Conservation (phyloP, 2,113 vertebrate genomes). For the Gymnorhina tibicen region DNA sequence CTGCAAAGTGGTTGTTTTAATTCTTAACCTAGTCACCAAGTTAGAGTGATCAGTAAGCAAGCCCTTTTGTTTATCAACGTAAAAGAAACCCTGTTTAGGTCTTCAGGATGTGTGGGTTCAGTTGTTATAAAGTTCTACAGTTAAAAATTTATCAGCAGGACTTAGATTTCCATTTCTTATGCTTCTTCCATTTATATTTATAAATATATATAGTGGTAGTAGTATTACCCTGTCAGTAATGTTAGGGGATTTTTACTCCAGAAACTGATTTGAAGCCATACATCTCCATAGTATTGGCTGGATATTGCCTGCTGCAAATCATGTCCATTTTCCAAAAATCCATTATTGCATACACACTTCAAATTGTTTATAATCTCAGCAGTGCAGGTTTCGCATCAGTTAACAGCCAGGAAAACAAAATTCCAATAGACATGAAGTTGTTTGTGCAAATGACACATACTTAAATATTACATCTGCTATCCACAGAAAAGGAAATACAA, state of each 20-base stretch:
- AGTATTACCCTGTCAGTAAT: neutral
- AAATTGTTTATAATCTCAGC: neutral
- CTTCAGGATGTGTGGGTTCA: neutral
- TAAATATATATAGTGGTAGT: neutral
- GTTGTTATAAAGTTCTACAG: neutral
- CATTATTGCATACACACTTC: neutral
- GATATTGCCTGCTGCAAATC: neutral
- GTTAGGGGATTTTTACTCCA: neutral
- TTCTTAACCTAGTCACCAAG: neutral
- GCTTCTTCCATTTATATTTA: neutral
- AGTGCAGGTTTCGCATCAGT: neutral
- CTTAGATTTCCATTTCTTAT: neutral
- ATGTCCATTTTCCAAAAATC: neutral
- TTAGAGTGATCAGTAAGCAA: neutral
- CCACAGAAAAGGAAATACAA: neutral
- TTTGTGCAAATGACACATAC: neutral
- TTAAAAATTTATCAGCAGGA: neutral
- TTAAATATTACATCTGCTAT: neutral
- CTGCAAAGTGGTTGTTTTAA: neutral
- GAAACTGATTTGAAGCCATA: neutral
- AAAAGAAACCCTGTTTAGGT: neutral
- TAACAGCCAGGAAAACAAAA: neutral
- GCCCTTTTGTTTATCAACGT: neutral
- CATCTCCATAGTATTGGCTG: neutral
- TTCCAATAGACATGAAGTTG: neutral